phyloP scores from a whole-genome alignment of 2,797 vertebrate species.

The Hoplostethus atlanticus region DNA sequence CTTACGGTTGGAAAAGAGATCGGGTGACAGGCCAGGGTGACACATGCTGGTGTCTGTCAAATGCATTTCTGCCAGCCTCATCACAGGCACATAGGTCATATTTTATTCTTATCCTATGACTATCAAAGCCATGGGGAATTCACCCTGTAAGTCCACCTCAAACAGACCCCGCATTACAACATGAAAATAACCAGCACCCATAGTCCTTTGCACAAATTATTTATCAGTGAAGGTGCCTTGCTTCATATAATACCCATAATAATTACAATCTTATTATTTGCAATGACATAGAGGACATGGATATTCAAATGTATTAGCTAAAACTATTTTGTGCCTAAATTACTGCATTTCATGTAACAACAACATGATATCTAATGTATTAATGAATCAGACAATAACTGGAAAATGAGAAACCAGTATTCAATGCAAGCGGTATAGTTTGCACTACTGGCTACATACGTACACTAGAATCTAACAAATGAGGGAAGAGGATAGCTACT shows the following conservation, averaged over 20 bases:
- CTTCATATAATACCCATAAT: neutral
- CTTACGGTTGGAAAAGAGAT: slow-evolving; percentile 86
- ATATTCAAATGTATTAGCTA: neutral
- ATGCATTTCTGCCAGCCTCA: slow-evolving; percentile 87
- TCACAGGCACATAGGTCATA: slow-evolving; percentile 77
- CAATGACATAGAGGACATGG: neutral
- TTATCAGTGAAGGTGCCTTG: slow-evolving; percentile 17
- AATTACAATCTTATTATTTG: slow-evolving; percentile 1
- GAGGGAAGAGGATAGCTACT: slow-evolving; percentile 81
- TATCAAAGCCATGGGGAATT: slow-evolving; percentile 70
- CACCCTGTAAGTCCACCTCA: slow-evolving; percentile 63
- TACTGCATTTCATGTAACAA: slow-evolving; percentile 14
- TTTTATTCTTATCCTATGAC: slow-evolving; percentile 79
- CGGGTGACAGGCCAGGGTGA: slow-evolving; percentile 85
- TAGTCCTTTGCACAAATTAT: slow-evolving; percentile 41
- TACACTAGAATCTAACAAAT: slow-evolving; percentile 27
- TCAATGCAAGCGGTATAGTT: slow-evolving; percentile 11
- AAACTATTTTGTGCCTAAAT: neutral
- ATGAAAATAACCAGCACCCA: slow-evolving; percentile 63
- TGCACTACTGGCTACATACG: slow-evolving; percentile 22
- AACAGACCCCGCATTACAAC: slow-evolving; percentile 59
- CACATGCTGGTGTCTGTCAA: slow-evolving; percentile 98
- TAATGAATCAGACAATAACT: slow-evolving; percentile 7
- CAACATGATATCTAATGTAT: neutral
- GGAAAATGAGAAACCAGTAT: slow-evolving; percentile 12